Evolutionary conservation across 2,888 invertebrate genomes (phyloP), one percentile per base, ranked within the genome.

Genomic region (Ctena decussata): DNA sequence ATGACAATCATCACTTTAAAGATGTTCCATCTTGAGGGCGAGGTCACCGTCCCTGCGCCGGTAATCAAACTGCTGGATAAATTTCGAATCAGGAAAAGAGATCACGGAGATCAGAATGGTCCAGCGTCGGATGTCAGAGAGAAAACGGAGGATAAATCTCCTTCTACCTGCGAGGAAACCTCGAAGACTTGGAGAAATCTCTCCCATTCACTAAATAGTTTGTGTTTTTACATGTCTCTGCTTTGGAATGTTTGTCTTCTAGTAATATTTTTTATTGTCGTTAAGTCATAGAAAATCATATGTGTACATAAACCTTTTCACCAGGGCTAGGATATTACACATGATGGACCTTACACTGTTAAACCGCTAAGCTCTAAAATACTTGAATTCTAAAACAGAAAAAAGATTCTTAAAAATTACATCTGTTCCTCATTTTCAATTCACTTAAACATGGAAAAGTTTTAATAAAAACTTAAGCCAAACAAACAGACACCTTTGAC

Each of bases 1-100:
- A 77, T 80, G n/a, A 80, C 87, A 1, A 80, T 87, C 18, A 70
- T 84, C 21, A 77, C 80, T 1, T 49, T 86, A 2, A 72, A 81
- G 1, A 82, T 89, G 5, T 82, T 81, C 53, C 75, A 83, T 53
- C 72, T 78, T 35, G 15, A 69, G 32, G 70, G 49, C 32, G 30
- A 77, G 39, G n/a, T 49, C 32, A 27, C 39, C 49, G 32, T 39
- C 46, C 30, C 44, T 44, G 24, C 32, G 70, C 8, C n/a, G 35
- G 44, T 37, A 12, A 18, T 8, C 35, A 8, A 44, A 21, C 8
- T 30, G 1, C n/a, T 46, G 69, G 49, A 69, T 32, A 46, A 49
- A n/a, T n/a, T 35, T 46, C 0, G 41, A 39, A 24, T 8, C n/a
- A n/a, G n/a, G 15, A 12, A 46, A 21, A 15, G 49, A 77, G 0